A percentile compares a stretch with the other conserved stretches of the same genome.
phyloP scores from a whole-genome alignment of 2,113 vertebrate genomes.

The Urocitellus parryii region DNA sequence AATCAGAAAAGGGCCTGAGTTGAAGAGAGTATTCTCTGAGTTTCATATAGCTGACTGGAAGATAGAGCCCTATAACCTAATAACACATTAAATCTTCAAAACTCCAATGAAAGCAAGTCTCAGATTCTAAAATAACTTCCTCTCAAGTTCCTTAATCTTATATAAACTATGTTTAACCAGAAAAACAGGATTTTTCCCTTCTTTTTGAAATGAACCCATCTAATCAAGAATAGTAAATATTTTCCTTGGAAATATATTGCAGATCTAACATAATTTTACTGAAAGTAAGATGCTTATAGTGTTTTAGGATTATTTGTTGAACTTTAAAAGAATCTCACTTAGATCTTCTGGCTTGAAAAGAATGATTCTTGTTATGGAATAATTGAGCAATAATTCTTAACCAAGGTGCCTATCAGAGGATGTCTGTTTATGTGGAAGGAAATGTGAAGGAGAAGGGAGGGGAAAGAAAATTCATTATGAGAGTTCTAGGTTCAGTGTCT shows the following conservation, averaged over 20 bases:
- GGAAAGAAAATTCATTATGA: not conserved
- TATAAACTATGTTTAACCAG: not conserved
- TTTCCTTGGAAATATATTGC: constrained; percentile 3
- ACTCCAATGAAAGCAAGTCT: not conserved
- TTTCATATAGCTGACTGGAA: not conserved
- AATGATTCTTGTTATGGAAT: not conserved
- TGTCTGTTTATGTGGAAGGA: not conserved
- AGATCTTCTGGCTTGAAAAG: not conserved
- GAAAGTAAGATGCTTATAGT: not conserved
- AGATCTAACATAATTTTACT: not conserved
- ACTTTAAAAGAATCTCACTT: not conserved
- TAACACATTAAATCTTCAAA: not conserved
- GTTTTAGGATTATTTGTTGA: not conserved
- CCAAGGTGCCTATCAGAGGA: not conserved
- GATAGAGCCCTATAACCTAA: not conserved
- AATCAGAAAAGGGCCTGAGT: not conserved
- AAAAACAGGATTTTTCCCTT: not conserved
- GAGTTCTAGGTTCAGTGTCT: not conserved
- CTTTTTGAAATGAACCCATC: constrained; percentile 2
- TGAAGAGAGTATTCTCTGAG: not conserved
- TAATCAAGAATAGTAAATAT: not conserved
- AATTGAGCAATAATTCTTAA: not conserved
- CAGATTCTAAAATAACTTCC: not conserved
- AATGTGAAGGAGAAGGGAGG: not conserved
- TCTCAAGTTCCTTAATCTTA: not conserved